phyloP scores from a whole-genome alignment of 2,888 invertebrate genomes.

The Loripinus fragilis region DNA sequence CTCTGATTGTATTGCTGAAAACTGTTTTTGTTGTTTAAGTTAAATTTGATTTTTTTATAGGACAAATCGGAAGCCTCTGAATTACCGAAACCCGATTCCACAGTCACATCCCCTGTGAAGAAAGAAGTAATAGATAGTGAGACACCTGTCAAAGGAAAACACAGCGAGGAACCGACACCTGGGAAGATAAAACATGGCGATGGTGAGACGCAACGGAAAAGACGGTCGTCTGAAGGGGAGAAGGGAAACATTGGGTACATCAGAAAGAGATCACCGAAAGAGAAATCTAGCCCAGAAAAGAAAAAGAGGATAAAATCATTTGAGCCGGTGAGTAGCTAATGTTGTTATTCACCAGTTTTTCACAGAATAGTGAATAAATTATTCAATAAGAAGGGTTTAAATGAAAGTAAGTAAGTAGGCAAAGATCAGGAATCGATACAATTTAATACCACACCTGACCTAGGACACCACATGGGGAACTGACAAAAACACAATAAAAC shows the following conservation, averaged over 20 bases:
- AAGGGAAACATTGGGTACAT: background rate
- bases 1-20: too few species aligned
- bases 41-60: too few species aligned
- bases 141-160: background rate
- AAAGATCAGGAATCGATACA: too few species aligned
- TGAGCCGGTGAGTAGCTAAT: slow-evolving; percentile 8
- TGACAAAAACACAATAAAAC: too few species aligned
- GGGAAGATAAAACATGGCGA: background rate
- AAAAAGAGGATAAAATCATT: slow-evolving; percentile 9
- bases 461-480: too few species aligned
- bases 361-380: too few species aligned
- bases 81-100: background rate
- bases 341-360: too few species aligned
- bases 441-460: too few species aligned
- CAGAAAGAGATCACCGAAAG: slow-evolving; percentile 8
- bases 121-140: background rate
- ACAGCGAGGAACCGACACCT: background rate
- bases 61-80: background rate
- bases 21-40: too few species aligned
- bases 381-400: too few species aligned
- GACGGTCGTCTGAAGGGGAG: background rate
- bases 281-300: background rate
- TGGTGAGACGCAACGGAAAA: background rate
- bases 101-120: background rate
- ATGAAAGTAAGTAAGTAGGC: too few species aligned